A percentile compares a stretch with the other conserved stretches of the same genome.
Conservation (phyloP, 1,140 invertebrate species). For the Popillia japonica region DNA sequence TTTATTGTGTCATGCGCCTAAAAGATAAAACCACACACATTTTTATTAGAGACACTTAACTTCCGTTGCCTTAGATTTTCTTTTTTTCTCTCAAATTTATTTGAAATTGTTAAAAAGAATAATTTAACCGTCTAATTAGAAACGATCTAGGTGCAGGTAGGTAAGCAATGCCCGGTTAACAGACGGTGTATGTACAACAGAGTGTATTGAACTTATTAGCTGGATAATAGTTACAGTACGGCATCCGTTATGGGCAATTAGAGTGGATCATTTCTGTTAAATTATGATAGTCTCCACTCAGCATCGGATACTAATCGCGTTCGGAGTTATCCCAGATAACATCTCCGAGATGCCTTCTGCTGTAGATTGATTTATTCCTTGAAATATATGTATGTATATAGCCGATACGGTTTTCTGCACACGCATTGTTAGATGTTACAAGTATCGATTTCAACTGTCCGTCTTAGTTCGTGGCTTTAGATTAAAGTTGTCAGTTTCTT, state of each 20-base stretch:
- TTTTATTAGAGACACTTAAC: too few species aligned
- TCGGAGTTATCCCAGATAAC: neutral
- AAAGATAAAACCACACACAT: too few species aligned
- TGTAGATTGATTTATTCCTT: too few species aligned
- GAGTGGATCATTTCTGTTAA: constrained; percentile 27
- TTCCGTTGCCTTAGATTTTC: too few species aligned
- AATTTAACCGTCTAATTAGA: too few species aligned
- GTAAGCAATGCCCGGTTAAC: neutral
- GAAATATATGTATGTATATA: too few species aligned
- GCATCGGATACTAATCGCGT: neutral
- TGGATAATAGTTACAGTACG: constrained; percentile 17
- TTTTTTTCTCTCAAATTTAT: too few species aligned
- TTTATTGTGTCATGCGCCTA: too few species aligned
- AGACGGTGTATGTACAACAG: neutral
- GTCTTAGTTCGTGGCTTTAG: neutral
- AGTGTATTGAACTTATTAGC: constrained; percentile 28
- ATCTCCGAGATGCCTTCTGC: neutral
- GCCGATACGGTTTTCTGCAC: neutral
- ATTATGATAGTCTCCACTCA: neutral
- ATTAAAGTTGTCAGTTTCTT: neutral
- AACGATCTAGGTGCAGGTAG: too few species aligned
- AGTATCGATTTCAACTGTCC: neutral
- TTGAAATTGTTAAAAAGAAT: too few species aligned
- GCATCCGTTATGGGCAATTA: constrained; percentile 26
- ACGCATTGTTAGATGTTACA: neutral